Base-by-base conservation (phyloP, 2,888 invertebrate genomes). In the Sipha maydis region DNA sequence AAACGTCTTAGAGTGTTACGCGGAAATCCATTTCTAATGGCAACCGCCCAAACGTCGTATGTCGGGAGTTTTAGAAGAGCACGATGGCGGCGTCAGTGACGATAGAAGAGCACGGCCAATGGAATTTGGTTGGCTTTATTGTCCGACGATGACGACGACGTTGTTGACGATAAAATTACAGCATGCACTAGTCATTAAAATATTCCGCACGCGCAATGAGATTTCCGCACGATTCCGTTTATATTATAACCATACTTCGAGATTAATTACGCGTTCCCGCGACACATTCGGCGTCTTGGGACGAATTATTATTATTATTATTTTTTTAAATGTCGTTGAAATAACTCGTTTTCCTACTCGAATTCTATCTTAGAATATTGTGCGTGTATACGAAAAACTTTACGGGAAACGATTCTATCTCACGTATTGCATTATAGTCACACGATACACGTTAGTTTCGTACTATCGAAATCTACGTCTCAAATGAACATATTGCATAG, bases 151-250 rank as follows among this genome's bases (percentile, higher is more conserved):
- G 41, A 41, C 21, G 48, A 48, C 9, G 48, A 48, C 48, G 48
- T 48, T 48, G 48, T 48, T 48, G 41, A 34, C 28, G 28, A 69
- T 48, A 34, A 34, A 82, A 82, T 82, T 82, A 28, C 69, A 19
- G 61, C 80, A 4, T 67, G 48, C 28, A 48, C 82, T 3, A 71
- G 71, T 73, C 54, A n/a, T 83, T 71, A 73, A 83, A 83, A 83
- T 48, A 71, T 71, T 71, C 79, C 67, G 61, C 61, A 25, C 34
- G 61, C 56, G 34, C n/a, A 1, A 34, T 31, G 19, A 54, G 79
- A 79, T 79, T 79, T 79, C 56, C 56, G 34, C 56, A 79, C 56
- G 79, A 79, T 79, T 56, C n/a, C 31, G 34, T n/a, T 56, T 79
- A 48, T 56, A 61, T 56, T 79, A 48, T 56, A 61, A 79, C 56